Conservation (phyloP, 2,113 vertebrate species). For the Anser brachyrhynchus region DNA sequence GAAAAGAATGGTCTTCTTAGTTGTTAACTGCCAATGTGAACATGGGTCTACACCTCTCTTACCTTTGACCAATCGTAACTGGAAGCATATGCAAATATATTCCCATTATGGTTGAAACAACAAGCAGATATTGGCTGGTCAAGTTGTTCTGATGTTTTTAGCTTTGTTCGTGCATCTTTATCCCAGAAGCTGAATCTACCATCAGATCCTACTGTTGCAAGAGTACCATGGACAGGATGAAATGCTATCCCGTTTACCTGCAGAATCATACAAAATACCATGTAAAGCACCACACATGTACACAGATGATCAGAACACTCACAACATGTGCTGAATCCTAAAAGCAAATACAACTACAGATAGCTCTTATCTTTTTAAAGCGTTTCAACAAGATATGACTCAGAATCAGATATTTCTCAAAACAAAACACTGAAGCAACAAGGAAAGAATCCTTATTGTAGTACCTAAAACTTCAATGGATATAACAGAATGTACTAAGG, state of each 20-base stretch:
- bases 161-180: conserved; percentile 97
- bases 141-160: conserved; percentile 96
- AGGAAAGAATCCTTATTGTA: neutral
- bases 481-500: neutral
- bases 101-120: conserved; percentile 96
- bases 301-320: neutral
- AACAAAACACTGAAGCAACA: neutral
- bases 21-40: neutral
- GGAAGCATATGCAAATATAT: conserved; percentile 97
- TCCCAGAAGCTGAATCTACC: conserved; percentile 99
- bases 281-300: neutral
- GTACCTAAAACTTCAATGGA: neutral
- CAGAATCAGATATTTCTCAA: neutral
- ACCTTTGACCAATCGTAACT: conserved; percentile 99
- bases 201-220: conserved; percentile 96
- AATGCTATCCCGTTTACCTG: conserved; percentile 98
- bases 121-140: conserved; percentile 97
- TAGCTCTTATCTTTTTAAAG: accelerated
- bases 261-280: neutral
- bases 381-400: neutral
- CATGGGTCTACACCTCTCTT: neutral
- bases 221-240: conserved; percentile 95
- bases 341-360: neutral
- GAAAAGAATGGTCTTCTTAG: neutral
- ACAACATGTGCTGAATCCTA: neutral